Conservation (phyloP, 2,888 invertebrate genomes). For the Drosophila picticornis region DNA sequence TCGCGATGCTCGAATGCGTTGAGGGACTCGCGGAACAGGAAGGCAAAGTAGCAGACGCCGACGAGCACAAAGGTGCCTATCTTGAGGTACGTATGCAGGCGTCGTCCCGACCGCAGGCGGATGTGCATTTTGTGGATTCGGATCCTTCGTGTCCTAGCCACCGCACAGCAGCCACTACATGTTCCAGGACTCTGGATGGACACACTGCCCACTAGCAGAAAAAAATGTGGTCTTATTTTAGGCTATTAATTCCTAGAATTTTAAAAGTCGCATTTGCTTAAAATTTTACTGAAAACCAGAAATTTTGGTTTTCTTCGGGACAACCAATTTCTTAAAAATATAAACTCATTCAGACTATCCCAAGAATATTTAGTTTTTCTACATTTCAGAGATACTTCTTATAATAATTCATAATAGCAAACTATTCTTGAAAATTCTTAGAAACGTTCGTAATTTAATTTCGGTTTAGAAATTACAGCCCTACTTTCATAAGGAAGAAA, state of each 20-base stretch:
- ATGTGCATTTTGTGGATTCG: slow-evolving; percentile 74
- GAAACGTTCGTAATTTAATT: not conserved
- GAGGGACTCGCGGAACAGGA: slow-evolving; percentile 84
- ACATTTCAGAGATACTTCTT: not conserved
- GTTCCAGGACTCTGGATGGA: slow-evolving; percentile 15
- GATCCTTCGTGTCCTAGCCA: slow-evolving; percentile 26
- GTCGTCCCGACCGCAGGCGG: slow-evolving; percentile 81
- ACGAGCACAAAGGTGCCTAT: slow-evolving; percentile 79
- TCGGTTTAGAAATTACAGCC: not conserved
- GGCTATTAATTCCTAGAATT: not conserved
- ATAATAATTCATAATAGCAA: not conserved
- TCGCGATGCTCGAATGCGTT: slow-evolving; percentile 84
- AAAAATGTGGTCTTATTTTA: not conserved
- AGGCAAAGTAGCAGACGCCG: slow-evolving; percentile 83
- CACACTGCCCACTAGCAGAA: not conserved
- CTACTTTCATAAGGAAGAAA: not conserved
- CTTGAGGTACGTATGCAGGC: slow-evolving; percentile 83
- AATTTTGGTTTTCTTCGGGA: not conserved
- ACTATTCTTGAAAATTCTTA: not conserved
- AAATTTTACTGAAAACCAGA: not conserved
- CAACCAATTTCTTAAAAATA: not conserved
- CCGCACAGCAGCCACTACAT: slow-evolving; percentile 48
- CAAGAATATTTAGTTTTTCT: not conserved
- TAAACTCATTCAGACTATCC: not conserved
- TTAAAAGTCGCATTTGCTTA: not conserved